phyloP scores from a whole-genome alignment of 2,888 invertebrate genomes.

The Nowickia ferox region DNA sequence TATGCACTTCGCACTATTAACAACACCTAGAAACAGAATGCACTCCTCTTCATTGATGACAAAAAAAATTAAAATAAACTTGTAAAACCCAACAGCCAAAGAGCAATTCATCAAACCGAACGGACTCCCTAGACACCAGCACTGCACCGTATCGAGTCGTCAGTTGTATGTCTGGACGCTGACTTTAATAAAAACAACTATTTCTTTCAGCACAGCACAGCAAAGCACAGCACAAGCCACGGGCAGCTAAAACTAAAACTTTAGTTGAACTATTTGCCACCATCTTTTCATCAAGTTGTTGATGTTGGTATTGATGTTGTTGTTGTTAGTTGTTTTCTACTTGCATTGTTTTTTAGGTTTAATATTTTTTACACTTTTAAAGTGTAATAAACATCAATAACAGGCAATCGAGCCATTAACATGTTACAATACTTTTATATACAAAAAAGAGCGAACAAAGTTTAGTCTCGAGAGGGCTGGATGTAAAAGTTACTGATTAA shows the following conservation, averaged over 20 bases:
- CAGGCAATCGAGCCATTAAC: conserved; percentile 15
- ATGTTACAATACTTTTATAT: too few relatives aligned
- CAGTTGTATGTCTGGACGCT: background rate
- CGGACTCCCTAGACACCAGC: conserved; percentile 30
- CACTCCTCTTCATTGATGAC: background rate
- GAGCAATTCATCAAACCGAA: conserved; percentile 21
- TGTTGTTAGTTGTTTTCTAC: background rate
- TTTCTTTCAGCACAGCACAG: conserved; percentile 19
- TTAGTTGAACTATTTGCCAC: background rate
- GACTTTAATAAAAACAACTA: conserved; percentile 29
- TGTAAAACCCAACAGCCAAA: background rate
- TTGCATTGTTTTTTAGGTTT: background rate
- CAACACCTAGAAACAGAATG: conserved; percentile 1
- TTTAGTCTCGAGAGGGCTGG: too few relatives aligned
- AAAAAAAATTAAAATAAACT: background rate
- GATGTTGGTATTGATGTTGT: conserved; percentile 2
- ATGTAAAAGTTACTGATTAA: too few relatives aligned
- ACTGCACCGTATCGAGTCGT: background rate
- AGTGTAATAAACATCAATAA: conserved; percentile 61
- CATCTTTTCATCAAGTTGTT: conserved; percentile 27
- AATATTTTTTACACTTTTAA: conserved; percentile 53
- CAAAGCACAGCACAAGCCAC: conserved; percentile 3
- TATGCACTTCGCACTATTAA: background rate
- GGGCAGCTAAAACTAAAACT: background rate
- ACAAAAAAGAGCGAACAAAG: too few relatives aligned